These are phyloP conservation scores for Aphidius gifuensis DNA, from an alignment of 1,140 invertebrate genomes.

Conservation along the genomic window DNA sequence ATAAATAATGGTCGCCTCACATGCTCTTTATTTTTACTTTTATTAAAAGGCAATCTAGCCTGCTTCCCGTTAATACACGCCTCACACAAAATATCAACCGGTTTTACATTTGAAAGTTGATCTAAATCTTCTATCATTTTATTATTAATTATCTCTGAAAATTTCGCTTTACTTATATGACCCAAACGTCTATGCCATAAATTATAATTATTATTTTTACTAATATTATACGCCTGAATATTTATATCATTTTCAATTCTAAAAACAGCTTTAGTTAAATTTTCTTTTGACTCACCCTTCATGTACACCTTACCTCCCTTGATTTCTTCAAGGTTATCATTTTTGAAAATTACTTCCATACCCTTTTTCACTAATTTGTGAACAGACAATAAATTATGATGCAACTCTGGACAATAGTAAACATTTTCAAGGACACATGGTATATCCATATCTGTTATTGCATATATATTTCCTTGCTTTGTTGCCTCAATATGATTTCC, in stretches of 20 bases:
- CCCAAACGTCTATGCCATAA: slow-evolving; percentile 12
- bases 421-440: slow-evolving; percentile 25
- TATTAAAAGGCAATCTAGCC: slow-evolving; percentile 32
- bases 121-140: slow-evolving; percentile 9
- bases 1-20: slow-evolving; percentile 1
- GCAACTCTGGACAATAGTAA: not conserved
- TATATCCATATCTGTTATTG: slow-evolving; percentile 24
- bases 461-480: slow-evolving; percentile 27
- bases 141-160: slow-evolving; percentile 11
- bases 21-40: slow-evolving; percentile 1
- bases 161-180: slow-evolving; percentile 1
- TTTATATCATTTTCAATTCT: no score
- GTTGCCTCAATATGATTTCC: slow-evolving; percentile 29
- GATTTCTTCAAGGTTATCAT: not conserved
- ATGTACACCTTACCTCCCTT: not conserved
- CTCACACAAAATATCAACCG: slow-evolving; percentile 44
- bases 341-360: slow-evolving; percentile 16
- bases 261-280: no score
- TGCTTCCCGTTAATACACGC: slow-evolving; percentile 50
- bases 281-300: not conserved
- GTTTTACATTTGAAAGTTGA: slow-evolving; percentile 20
- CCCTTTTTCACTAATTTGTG: slow-evolving; percentile 34
- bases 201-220: not conserved
- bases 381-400: slow-evolving; percentile 29
- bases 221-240: no score